Evolutionary conservation across 2,113 vertebrate genomes (phyloP).

Genomic region (Psettodes erumei): DNA sequence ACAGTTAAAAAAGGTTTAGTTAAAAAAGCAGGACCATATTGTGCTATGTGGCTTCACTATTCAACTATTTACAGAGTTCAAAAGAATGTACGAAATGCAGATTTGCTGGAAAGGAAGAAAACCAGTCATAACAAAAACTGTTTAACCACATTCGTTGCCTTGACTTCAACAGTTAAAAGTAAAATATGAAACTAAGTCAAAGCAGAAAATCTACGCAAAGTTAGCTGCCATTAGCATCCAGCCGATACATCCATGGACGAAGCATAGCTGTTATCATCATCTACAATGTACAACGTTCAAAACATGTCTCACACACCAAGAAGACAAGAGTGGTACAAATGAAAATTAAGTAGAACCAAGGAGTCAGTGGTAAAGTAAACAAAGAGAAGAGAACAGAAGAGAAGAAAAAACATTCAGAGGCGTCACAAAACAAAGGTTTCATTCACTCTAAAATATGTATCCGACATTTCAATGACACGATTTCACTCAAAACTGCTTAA

Average conservation of each 20-base stretch:
- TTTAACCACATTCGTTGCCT: not conserved
- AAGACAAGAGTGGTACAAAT: not conserved
- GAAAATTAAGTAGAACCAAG: not conserved
- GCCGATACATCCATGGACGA: not conserved
- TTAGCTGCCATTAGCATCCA: conserved; percentile 58
- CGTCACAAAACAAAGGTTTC: not conserved
- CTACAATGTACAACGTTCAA: conserved; percentile 12
- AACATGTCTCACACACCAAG: not conserved
- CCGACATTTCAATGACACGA: not conserved
- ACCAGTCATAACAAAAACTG: not conserved
- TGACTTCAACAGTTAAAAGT: conserved; percentile 9
- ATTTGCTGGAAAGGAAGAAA: not conserved
- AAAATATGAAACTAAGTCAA: conserved; percentile 1
- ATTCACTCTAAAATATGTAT: not conserved
- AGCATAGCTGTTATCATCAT: not conserved
- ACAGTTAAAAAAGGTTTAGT: conserved; percentile 37
- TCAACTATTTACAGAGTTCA: conserved; percentile 43
- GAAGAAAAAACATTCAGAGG: not conserved
- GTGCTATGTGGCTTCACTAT: not conserved
- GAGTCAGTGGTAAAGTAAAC: not conserved
- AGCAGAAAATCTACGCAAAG: conserved; percentile 24
- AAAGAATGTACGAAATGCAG: no score
- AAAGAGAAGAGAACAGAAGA: not conserved
- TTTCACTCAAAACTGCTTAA: not conserved
- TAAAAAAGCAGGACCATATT: conserved; percentile 4